A percentile compares a stretch with the other conserved stretches of the same genome.
These are phyloP conservation scores for Alfaro cultratus DNA, from an alignment of 2,797 vertebrate species.

Conservation along the genomic window DNA sequence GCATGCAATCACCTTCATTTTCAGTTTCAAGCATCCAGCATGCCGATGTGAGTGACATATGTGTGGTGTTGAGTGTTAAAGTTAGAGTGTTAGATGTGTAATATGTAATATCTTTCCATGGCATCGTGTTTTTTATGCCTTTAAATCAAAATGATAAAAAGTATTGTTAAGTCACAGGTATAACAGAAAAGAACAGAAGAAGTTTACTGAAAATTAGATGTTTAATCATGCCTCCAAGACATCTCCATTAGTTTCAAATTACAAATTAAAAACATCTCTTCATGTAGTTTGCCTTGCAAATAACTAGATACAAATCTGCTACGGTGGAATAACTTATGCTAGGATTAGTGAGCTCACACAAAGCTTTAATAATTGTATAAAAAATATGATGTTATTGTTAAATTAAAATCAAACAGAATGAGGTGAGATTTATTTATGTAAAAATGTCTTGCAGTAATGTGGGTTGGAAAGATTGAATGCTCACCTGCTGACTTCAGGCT, in stretches of 20 bases:
- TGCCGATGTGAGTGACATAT: background rate
- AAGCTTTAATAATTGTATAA: background rate
- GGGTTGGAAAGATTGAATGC: background rate
- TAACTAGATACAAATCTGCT: background rate
- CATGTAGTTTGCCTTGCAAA: background rate
- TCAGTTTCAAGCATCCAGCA: background rate
- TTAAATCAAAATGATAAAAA: background rate
- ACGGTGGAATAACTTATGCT: background rate
- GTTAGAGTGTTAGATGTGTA: background rate
- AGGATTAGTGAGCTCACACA: background rate
- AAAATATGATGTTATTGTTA: background rate
- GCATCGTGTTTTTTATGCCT: background rate
- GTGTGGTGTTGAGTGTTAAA: background rate
- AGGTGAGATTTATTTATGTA: background rate
- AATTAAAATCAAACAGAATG: background rate
- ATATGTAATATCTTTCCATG: background rate
- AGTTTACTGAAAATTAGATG: background rate
- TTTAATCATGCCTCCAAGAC: background rate
- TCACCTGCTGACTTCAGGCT: conserved; percentile 86
- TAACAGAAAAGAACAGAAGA: background rate
- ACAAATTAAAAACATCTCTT: background rate
- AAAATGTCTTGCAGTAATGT: background rate
- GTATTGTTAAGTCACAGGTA: background rate
- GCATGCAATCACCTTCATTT: background rate
- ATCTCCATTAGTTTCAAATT: background rate